Evolutionary conservation across 2,113 vertebrate genomes (phyloP).

Genomic region (Pyrgilauda ruficollis): DNA sequence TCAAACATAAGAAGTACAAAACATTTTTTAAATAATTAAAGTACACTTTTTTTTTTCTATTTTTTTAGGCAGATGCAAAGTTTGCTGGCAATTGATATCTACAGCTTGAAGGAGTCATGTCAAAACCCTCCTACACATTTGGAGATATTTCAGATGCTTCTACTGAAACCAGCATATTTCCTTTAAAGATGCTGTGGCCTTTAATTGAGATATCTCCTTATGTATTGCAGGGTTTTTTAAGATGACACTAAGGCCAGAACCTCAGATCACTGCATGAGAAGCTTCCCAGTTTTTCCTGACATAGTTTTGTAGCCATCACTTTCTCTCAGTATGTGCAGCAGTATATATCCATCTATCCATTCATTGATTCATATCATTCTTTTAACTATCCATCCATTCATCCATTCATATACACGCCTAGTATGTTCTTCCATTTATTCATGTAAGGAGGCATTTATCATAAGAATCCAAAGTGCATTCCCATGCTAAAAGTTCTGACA

Average conservation of each 20-base stretch:
- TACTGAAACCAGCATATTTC: conserved; percentile 14
- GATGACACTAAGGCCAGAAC: neutral
- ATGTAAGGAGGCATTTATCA: neutral
- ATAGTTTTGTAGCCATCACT: neutral
- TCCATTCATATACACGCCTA: neutral
- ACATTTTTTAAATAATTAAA: neutral
- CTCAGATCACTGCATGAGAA: neutral
- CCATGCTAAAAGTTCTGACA: neutral
- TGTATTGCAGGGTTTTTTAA: neutral
- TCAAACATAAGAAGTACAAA: neutral
- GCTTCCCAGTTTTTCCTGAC: neutral
- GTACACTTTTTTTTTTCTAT: neutral
- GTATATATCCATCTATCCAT: neutral
- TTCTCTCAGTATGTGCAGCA: neutral
- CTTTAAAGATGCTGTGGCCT: neutral
- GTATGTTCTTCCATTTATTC: neutral
- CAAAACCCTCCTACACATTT: neutral
- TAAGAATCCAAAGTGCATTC: neutral
- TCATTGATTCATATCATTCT: neutral
- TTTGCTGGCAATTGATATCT: neutral
- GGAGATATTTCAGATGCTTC: neutral
- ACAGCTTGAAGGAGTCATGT: neutral
- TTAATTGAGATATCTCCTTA: neutral
- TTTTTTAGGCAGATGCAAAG: neutral
- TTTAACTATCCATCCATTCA: neutral